Conservation (phyloP, 2,888 invertebrate species). For the Pseudococcus jackbeardsleyi region DNA sequence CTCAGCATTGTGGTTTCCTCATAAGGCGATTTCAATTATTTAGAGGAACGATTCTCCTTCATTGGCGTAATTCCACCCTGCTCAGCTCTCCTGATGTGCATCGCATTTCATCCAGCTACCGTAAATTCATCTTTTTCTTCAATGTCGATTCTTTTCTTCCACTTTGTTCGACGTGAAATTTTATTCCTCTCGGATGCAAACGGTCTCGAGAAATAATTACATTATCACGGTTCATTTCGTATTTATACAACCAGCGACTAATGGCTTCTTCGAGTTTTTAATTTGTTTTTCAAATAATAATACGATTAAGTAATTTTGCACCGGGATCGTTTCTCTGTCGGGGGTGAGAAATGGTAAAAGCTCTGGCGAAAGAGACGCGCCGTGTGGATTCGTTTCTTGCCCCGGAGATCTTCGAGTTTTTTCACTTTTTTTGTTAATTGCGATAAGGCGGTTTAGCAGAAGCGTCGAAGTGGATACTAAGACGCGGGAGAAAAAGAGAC, state of each 20-base stretch:
- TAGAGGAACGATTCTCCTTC: not conserved
- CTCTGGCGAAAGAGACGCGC: too few species aligned
- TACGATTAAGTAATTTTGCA: not conserved
- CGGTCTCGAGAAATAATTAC: slow-evolving; percentile 30
- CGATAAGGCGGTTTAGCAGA: too few species aligned
- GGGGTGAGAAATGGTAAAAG: too few species aligned
- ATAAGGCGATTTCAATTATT: slow-evolving; percentile 25
- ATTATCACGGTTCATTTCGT: slow-evolving; percentile 46
- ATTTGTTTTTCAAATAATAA: slow-evolving; percentile 17
- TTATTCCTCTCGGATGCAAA: not conserved
- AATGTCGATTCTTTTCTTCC: not conserved
- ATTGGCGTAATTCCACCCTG: not conserved
- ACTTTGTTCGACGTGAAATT: not conserved
- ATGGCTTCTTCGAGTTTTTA: slow-evolving; percentile 35
- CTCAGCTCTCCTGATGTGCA: not conserved
- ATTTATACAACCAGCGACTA: not conserved
- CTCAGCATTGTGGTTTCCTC: not conserved
- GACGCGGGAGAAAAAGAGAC: too few species aligned
- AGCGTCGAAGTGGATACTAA: too few species aligned
- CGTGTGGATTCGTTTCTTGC: too few species aligned
- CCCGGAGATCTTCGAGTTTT: too few species aligned
- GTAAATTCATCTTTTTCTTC: not conserved
- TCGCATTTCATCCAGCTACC: not conserved
- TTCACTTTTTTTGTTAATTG: too few species aligned
- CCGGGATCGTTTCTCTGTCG: not conserved